These are phyloP conservation scores for Drosophila hawaiiensis DNA, from an alignment of 2,888 invertebrate species.

Conservation along the genomic window DNA sequence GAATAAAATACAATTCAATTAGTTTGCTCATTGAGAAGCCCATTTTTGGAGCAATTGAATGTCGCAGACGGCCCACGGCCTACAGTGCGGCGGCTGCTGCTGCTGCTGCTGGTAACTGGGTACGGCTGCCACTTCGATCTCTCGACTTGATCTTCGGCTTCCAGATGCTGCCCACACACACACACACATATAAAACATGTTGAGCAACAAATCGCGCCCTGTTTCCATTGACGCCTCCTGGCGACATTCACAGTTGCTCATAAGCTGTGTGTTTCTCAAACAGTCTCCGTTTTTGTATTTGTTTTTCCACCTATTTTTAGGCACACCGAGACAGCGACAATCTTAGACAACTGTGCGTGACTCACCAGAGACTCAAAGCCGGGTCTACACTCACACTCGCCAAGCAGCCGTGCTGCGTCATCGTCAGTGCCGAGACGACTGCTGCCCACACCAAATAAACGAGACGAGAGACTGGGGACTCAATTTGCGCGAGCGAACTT, in stretches of 20 bases:
- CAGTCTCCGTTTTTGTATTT: conserved; percentile 15
- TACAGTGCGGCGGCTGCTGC: conserved; percentile 4
- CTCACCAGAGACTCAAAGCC: conserved; percentile 67
- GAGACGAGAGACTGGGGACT: conserved; percentile 10
- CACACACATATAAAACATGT: conserved; percentile 5
- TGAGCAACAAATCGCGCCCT: conserved; percentile 41
- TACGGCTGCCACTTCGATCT: conserved; percentile 46
- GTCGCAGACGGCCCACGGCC: conserved; percentile 53
- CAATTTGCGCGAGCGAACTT: conserved; percentile 41
- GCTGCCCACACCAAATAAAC: conserved; percentile 60
- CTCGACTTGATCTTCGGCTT: conserved; percentile 34
- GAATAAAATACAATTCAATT: conserved; percentile 58
- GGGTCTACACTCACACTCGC: conserved; percentile 50
- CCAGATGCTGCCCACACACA: conserved; percentile 57
- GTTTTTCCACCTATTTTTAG: conserved; percentile 50
- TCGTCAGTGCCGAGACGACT: conserved; percentile 40
- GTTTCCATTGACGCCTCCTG: conserved; percentile 73
- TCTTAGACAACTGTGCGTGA: conserved; percentile 46
- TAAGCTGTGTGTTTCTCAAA: conserved; percentile 36
- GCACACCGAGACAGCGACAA: conserved; percentile 29
- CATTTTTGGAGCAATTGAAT: conserved; percentile 65
- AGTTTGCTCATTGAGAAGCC: conserved; percentile 69
- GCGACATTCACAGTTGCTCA: conserved; percentile 44
- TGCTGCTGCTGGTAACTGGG: conserved; percentile 45
- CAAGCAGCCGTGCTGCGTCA: conserved; percentile 60